Conservation (phyloP, 1,140 invertebrate genomes). For the Apocrypta bakeri region DNA sequence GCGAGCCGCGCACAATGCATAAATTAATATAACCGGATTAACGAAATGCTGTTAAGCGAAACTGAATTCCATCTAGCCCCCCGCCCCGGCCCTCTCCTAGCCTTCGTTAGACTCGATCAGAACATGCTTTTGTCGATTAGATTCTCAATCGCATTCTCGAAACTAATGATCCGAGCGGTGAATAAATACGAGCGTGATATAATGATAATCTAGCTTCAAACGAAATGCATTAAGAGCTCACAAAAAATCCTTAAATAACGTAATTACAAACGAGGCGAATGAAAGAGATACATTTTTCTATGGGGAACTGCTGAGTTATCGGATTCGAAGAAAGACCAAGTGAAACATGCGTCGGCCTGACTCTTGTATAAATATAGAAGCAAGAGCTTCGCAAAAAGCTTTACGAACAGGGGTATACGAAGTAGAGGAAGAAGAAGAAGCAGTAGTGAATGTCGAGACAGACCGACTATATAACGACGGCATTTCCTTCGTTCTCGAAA, state of each 20-base stretch:
- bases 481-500: slow-evolving; percentile 42
- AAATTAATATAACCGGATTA: too few relatives aligned
- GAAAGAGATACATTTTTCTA: slow-evolving; percentile 1
- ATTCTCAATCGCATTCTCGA: not conserved
- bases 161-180: not conserved
- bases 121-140: too few relatives aligned
- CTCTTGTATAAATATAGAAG: not conserved
- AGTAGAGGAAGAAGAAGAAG: not conserved
- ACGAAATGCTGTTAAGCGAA: too few relatives aligned
- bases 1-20: too few relatives aligned
- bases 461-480: slow-evolving; percentile 21
- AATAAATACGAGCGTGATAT: not conserved
- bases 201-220: not conserved
- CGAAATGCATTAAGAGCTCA: too few relatives aligned
- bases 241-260: not conserved
- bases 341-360: slow-evolving; percentile 1
- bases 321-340: not conserved
- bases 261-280: slow-evolving; percentile 3
- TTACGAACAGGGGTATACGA: not conserved
- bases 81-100: too few relatives aligned
- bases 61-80: too few relatives aligned
- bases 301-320: slow-evolving; percentile 1
- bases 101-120: too few relatives aligned
- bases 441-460: slow-evolving; percentile 14
- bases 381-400: not conserved